phyloP scores from a whole-genome alignment of 2,113 vertebrate species.

The Labeo rohita region DNA sequence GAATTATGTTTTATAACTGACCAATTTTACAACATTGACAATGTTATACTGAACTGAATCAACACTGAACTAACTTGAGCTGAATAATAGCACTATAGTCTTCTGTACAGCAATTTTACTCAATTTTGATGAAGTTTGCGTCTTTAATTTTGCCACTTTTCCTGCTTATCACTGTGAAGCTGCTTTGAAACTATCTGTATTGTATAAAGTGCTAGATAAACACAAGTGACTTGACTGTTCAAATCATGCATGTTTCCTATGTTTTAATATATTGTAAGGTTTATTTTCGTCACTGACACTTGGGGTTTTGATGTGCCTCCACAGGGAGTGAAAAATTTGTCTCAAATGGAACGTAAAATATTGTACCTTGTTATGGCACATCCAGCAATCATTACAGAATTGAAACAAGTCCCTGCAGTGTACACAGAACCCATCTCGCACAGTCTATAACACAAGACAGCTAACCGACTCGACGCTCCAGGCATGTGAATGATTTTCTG shows the following conservation, averaged over 20 bases:
- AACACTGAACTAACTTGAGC: too few relatives aligned
- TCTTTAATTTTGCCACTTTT: neutral
- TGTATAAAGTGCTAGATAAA: too few relatives aligned
- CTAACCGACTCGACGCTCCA: neutral
- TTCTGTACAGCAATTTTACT: too few relatives aligned
- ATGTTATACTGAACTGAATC: too few relatives aligned
- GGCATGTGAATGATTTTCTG: conserved; percentile 10
- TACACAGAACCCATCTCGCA: neutral
- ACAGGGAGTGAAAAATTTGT: conserved; percentile 38
- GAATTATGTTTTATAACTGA: too few relatives aligned
- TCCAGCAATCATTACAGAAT: conserved; percentile 28
- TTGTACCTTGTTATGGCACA: neutral
- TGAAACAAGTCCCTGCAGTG: neutral
- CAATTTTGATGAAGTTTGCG: too few relatives aligned
- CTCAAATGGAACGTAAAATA: neutral
- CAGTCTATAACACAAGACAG: conserved; percentile 38
- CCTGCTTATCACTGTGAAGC: too few relatives aligned
- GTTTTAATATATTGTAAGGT: neutral
- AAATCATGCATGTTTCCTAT: neutral
- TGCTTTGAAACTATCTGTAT: neutral
- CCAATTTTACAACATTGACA: too few relatives aligned
- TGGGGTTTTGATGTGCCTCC: neutral
- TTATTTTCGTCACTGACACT: neutral
- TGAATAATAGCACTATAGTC: too few relatives aligned
- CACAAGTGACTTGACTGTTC: neutral